A percentile compares a stretch with the other conserved stretches of the same genome.
Conservation (phyloP, 2,888 invertebrate species). For the Steinernema scapterisci region DNA sequence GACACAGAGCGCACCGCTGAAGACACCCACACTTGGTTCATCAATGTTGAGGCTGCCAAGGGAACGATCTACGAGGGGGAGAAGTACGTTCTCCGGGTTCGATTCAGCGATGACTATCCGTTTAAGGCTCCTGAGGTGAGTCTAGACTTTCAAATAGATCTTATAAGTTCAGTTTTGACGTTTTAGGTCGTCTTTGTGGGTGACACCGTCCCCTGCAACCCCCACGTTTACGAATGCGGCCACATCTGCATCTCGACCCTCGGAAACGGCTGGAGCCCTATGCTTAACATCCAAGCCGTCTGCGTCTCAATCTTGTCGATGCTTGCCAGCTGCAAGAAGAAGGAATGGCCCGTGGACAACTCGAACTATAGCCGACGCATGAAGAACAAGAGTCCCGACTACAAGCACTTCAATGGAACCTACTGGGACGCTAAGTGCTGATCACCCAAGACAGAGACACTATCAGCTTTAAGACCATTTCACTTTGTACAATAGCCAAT, state of each 20-base stretch:
- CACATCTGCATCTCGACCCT: conserved; percentile 26
- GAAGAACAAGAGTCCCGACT: neutral
- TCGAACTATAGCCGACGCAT: neutral
- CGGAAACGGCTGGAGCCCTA: conserved; percentile 9
- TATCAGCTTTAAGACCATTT: neutral
- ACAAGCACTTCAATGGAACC: conserved; percentile 13
- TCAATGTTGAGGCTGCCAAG: neutral
- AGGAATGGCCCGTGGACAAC: neutral
- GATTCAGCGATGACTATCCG: neutral
- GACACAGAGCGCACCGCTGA: neutral
- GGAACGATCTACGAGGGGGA: conserved; percentile 21
- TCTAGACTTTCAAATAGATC: too few species aligned
- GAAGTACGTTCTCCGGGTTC: conserved; percentile 13
- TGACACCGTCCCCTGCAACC: conserved; percentile 2
- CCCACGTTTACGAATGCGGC: conserved; percentile 1
- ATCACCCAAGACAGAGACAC: neutral
- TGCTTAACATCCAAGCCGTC: neutral
- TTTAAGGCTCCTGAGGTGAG: conserved; percentile 17
- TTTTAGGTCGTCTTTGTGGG: conserved; percentile 18
- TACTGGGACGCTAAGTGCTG: neutral
- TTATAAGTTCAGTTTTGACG: too few species aligned
- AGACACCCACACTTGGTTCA: neutral
- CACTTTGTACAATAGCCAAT: too few species aligned
- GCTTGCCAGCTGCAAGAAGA: conserved; percentile 22
- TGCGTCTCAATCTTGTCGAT: conserved; percentile 3